These are phyloP conservation scores for Danio kyathit DNA, from an alignment of 2,797 vertebrate genomes.

Conservation along the genomic window DNA sequence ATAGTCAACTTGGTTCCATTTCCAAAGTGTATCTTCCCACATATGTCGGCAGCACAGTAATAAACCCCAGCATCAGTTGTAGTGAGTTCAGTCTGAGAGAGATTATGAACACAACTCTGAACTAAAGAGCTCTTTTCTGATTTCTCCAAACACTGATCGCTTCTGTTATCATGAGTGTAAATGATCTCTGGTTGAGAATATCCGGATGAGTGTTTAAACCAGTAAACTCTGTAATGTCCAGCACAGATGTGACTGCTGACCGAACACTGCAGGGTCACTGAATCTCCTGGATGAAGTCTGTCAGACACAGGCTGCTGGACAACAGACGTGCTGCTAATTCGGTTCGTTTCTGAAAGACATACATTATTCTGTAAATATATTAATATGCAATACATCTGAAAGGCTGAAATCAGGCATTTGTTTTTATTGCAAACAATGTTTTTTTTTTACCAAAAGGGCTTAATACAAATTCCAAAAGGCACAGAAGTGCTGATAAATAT, in stretches of 20 bases:
- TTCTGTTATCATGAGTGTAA: slow-evolving; percentile 39
- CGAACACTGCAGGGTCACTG: slow-evolving; percentile 47
- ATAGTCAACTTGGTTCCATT: slow-evolving; percentile 20
- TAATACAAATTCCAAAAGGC: too few species aligned
- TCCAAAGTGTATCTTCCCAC: slow-evolving; percentile 37
- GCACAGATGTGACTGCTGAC: slow-evolving; percentile 44
- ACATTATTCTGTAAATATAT: background rate
- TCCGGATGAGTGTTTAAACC: slow-evolving; percentile 49
- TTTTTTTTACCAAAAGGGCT: too few species aligned
- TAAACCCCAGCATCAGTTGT: slow-evolving; percentile 41
- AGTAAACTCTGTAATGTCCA: slow-evolving; percentile 49
- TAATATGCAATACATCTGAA: background rate
- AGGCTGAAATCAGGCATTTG: too few species aligned
- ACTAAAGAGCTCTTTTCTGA: slow-evolving; percentile 20
- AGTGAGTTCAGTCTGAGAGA: slow-evolving; percentile 34
- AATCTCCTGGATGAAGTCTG: slow-evolving; percentile 41
- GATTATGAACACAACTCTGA: background rate
- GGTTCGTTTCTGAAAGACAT: slow-evolving; percentile 2
- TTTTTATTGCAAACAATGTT: too few species aligned
- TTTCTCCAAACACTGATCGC: slow-evolving; percentile 24
- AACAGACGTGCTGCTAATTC: background rate
- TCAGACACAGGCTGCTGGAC: slow-evolving; percentile 27
- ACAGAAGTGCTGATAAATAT: too few species aligned
- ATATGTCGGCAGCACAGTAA: slow-evolving; percentile 45
- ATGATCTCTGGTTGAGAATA: slow-evolving; percentile 40